Base-by-base conservation (phyloP, 2,797 vertebrate species). In the Catamblyrhynchus diadema region DNA sequence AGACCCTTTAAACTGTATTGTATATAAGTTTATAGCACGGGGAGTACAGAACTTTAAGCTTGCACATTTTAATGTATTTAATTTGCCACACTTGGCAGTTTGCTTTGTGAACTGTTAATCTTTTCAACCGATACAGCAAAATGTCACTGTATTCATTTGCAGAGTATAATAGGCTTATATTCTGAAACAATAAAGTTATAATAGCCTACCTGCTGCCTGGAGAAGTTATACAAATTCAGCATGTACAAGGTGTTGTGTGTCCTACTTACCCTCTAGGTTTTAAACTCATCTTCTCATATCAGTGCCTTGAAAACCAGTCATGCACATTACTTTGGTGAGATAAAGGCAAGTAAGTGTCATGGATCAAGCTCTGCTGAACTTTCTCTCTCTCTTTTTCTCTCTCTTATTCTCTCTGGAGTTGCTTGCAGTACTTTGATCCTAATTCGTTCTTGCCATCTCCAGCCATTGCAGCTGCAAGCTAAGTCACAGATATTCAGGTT, bases 51-150 rank as follows among this genome's bases (percentile, higher is more conserved):
- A 96, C 93, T 93, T 96, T 96, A 97, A 96, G 84, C 83, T 90
- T 96, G 96, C 97, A 93, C 74, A 94, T 95, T 98, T 97, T 96
- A 96, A 97, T 96, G 90, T 95, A 97, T 97, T 97, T 97, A 97
- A 97, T 98, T 97, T 97, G 96, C 93, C 35, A n/a, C 88, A 94
- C 95, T 97, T 66, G 92, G 91, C 96, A 96, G 95, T 95, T 96
- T 97, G 97, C 97, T 97, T 97, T 96, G 93, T 94, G 96, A 97
- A 97, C 95, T 96, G 97, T 97, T 97, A 97, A 97, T 98, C 96
- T 97, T 97, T 97, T 97, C 96, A 97, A 95, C 95, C 82, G 93
- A 92, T 97, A 96, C 95, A 96, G 93, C 93, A 97, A 97, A 98
- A 97, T 98, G 97, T 97, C 97, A 97, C 94, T 93, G 88, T 98